A percentile compares a stretch with the other conserved stretches of the same genome.
Conservation (phyloP, 2,888 invertebrate species). For the Sesamia inferens region DNA sequence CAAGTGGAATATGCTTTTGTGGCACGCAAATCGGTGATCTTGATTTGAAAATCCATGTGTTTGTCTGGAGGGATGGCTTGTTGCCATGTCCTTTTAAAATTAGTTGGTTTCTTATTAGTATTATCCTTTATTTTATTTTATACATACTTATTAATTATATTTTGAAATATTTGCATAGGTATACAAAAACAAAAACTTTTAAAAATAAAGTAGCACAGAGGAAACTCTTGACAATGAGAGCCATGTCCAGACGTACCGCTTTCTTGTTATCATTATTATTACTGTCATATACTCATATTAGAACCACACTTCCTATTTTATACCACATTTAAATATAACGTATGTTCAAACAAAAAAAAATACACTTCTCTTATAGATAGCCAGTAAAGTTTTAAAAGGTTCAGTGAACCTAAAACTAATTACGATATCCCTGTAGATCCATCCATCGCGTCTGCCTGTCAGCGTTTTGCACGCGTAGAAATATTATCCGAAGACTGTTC, state of each 20-base stretch:
- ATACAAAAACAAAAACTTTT: no score
- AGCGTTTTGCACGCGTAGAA: conserved; percentile 31
- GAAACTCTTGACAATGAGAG: no score
- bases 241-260: no score
- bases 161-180: no score
- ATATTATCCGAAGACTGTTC: conserved; percentile 38
- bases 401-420: conserved; percentile 42
- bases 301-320: background rate
- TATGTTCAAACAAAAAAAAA: no score
- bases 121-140: no score
- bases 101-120: no score
- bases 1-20: conserved; percentile 45
- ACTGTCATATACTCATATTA: no score
- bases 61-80: background rate
- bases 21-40: conserved; percentile 35
- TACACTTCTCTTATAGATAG: background rate
- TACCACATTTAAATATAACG: background rate
- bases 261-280: background rate
- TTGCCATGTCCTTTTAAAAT: background rate
- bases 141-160: no score
- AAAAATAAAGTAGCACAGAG: no score
- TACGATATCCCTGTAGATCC: conserved; percentile 40
- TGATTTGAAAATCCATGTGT: background rate
- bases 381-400: conserved; percentile 24
- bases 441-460: conserved; percentile 44